phyloP scores from a whole-genome alignment of 2,797 vertebrate genomes.

The Pangasius mekongensis region DNA sequence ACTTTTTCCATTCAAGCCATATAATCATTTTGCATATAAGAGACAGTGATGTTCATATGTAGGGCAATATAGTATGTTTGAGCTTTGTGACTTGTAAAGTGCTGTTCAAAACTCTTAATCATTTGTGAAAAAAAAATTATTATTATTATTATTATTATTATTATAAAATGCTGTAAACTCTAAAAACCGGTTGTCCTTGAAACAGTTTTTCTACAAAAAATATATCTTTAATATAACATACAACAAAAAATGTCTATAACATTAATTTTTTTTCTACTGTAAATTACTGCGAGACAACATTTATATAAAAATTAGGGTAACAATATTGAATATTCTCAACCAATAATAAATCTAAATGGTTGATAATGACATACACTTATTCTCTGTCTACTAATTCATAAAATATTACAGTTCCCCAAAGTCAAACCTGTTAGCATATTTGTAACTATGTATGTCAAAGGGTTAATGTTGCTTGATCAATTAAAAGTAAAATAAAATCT shows the following conservation, averaged over 20 bases:
- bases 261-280: background rate
- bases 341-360: background rate
- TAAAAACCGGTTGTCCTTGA: no score
- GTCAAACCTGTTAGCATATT: background rate
- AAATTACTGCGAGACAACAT: background rate
- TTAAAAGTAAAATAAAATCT: background rate
- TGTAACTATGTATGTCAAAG: background rate
- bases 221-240: no score
- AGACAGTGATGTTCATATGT: no score
- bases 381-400: background rate
- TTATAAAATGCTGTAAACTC: background rate
- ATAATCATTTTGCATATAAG: background rate
- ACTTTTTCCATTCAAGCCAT: background rate
- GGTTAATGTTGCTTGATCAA: conserved; percentile 13
- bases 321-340: background rate
- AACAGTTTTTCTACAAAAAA: no score
- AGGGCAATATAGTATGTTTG: background rate
- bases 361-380: background rate
- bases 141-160: no score
- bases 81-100: background rate
- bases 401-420: background rate
- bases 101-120: background rate
- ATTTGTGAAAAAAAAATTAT: background rate
- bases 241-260: background rate
- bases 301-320: background rate